A percentile compares a stretch with the other conserved stretches of the same genome.
Conservation (phyloP, 2,888 invertebrate species). For the Nymphalis polychloros region DNA sequence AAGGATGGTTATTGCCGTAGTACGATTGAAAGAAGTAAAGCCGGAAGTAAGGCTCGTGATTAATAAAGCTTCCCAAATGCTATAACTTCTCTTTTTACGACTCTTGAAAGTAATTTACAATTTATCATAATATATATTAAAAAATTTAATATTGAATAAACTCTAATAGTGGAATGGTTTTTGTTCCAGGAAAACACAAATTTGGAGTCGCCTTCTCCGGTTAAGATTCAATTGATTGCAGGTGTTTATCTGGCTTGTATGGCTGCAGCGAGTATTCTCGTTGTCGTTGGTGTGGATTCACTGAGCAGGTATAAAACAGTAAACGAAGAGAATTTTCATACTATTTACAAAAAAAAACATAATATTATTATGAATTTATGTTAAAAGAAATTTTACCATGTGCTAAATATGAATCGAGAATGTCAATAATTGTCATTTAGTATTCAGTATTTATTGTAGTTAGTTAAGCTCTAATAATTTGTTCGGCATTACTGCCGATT, state of each 20-base stretch:
- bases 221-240: slow-evolving; percentile 89
- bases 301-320: slow-evolving; percentile 83
- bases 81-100: neutral
- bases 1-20: neutral
- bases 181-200: slow-evolving; percentile 82
- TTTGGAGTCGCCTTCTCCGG: slow-evolving; percentile 85
- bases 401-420: too few species aligned
- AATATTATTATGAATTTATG: too few species aligned
- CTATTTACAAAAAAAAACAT: neutral
- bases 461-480: too few species aligned
- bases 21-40: too few species aligned
- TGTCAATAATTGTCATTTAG: too few species aligned
- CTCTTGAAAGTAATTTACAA: neutral
- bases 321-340: neutral
- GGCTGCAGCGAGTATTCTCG: slow-evolving; percentile 86
- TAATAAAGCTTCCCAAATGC: neutral
- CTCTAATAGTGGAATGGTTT: neutral
- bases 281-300: slow-evolving; percentile 90
- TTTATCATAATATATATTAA: slow-evolving; percentile 8
- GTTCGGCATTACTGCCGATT: too few species aligned
- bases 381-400: neutral
- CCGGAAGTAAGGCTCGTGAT: too few species aligned
- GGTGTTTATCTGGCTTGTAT: slow-evolving; percentile 92
- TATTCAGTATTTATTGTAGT: too few species aligned
- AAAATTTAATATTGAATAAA: slow-evolving; percentile 7